Evolutionary conservation across 2,797 vertebrate genomes (phyloP).

Genomic region (Sebastes nivosus): DNA sequence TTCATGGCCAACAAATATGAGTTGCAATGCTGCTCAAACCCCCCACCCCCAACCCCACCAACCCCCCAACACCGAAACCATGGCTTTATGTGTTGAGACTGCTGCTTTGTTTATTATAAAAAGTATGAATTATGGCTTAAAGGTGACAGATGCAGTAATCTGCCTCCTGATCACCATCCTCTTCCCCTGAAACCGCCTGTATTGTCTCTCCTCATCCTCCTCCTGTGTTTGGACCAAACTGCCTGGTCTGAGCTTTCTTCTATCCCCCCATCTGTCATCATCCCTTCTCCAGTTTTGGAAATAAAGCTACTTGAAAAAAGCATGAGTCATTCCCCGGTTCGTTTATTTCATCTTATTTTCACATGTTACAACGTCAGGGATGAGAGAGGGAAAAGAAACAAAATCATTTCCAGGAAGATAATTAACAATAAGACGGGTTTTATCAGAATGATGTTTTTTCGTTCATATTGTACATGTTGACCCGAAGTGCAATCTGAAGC

Average conservation of each 20-base stretch:
- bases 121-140: constrained; percentile 52
- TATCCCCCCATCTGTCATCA: constrained; percentile 73
- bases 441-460: constrained; percentile 11
- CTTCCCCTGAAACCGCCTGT: constrained; percentile 36
- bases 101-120: constrained; percentile 60
- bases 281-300: constrained; percentile 75
- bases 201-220: constrained; percentile 48
- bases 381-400: not conserved
- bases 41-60: not conserved
- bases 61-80: not conserved
- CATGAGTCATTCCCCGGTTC: constrained; percentile 41
- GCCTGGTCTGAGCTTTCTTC: constrained; percentile 58
- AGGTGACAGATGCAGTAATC: constrained; percentile 62
- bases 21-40: constrained; percentile 24
- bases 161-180: constrained; percentile 48
- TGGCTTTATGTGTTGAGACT: constrained; percentile 54
- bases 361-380: constrained; percentile 10
- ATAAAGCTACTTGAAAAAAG: constrained; percentile 81
- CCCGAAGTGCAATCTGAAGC: constrained; percentile 21
- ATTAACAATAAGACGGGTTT: not conserved
- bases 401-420: not conserved
- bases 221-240: constrained; percentile 55
- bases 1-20: constrained; percentile 27
- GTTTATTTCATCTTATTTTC: constrained; percentile 43
- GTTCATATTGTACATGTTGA: not conserved